Conservation (phyloP, 1,140 invertebrate species). For the Drosophila nasuta region DNA sequence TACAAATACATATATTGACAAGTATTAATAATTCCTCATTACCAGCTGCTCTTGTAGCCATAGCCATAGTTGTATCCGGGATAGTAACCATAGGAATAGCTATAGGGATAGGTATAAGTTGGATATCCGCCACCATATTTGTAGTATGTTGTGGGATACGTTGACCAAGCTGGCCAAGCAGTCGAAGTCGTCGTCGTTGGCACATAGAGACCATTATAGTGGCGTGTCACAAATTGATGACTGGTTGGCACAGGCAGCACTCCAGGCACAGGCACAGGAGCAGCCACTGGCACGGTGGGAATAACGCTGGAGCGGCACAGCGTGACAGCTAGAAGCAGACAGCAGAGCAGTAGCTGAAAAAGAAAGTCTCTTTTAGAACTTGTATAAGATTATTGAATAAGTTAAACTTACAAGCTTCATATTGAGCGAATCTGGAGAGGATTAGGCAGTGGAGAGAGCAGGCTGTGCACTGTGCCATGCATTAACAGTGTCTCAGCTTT, state of each 20-base stretch:
- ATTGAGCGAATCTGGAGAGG: background rate
- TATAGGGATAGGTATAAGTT: constrained; percentile 45
- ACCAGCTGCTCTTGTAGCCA: constrained; percentile 68
- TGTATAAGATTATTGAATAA: background rate
- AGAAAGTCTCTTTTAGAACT: background rate
- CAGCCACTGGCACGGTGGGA: constrained; percentile 45
- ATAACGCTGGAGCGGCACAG: constrained; percentile 52
- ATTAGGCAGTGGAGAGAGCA: constrained; percentile 17
- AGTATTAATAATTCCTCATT: background rate
- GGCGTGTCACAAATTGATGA: constrained; percentile 71
- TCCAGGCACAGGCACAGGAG: constrained; percentile 23
- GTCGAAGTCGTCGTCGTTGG: constrained; percentile 17
- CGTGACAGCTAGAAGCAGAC: constrained; percentile 41
- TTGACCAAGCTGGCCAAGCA: constrained; percentile 38
- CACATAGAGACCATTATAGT: constrained; percentile 64
- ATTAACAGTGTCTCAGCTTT: constrained; percentile 17
- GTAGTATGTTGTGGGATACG: constrained; percentile 60
- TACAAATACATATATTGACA: background rate
- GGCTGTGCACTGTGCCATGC: constrained; percentile 49
- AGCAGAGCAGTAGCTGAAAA: constrained; percentile 28
- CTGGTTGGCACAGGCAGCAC: constrained; percentile 58
- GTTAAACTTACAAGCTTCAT: constrained; percentile 65
- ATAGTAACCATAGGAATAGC: constrained; percentile 61
- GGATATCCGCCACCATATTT: constrained; percentile 58
- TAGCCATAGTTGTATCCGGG: constrained; percentile 65